A percentile compares a stretch with the other conserved stretches of the same genome.
Conservation (phyloP, 2,113 vertebrate genomes). For the Phalacrocorax brasilianus region DNA sequence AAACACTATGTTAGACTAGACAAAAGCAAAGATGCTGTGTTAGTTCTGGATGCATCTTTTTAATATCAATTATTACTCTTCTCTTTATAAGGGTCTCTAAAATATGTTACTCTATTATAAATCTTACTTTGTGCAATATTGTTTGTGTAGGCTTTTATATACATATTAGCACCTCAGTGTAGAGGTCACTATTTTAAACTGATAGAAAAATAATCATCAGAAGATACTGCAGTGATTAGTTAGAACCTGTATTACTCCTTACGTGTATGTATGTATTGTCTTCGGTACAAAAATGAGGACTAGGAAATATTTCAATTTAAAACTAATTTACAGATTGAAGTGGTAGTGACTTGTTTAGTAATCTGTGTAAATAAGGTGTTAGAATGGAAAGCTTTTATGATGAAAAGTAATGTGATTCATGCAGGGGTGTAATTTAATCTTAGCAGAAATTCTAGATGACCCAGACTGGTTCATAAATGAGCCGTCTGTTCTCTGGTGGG, state of each 20-base stretch:
- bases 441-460: conserved; percentile 75
- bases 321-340: conserved; percentile 80
- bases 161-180: conserved; percentile 79
- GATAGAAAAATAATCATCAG: conserved; percentile 79
- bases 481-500: conserved; percentile 63
- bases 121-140: conserved; percentile 87
- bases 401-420: conserved; percentile 76
- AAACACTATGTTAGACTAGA: conserved; percentile 76
- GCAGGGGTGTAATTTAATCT: conserved; percentile 79
- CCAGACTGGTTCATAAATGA: conserved; percentile 59
- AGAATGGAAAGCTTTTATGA: conserved; percentile 76
- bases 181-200: conserved; percentile 82
- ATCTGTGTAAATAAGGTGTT: conserved; percentile 85
- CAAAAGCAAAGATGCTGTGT: conserved; percentile 77
- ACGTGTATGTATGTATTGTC: conserved; percentile 81
- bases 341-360: conserved; percentile 80
- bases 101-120: conserved; percentile 83
- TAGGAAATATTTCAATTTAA: conserved; percentile 80
- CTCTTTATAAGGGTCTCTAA: conserved; percentile 79
- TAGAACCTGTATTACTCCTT: conserved; percentile 83
- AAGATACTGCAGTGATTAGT: conserved; percentile 83
- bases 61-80: conserved; percentile 78
- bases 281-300: conserved; percentile 79
- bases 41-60: conserved; percentile 78
- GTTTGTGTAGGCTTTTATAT: conserved; percentile 83